A percentile compares a stretch with the other conserved stretches of the same genome.
Conservation (phyloP, 2,888 invertebrate species). For the Spodoptera picta region DNA sequence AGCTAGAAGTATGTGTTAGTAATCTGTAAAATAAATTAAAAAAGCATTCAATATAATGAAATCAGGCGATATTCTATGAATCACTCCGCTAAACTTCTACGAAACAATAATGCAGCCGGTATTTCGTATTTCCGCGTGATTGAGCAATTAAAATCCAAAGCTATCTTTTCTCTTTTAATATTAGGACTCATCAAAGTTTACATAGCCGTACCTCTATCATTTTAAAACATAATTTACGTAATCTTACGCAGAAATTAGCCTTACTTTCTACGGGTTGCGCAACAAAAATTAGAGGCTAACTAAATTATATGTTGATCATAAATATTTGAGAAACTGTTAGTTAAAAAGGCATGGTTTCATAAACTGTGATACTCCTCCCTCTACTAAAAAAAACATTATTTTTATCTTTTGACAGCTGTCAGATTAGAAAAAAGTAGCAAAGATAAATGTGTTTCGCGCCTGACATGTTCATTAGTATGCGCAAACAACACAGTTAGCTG, state of each 20-base stretch:
- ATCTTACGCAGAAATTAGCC: constrained; percentile 35
- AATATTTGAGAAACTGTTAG: constrained; percentile 18
- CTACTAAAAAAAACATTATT: neutral
- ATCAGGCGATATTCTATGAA: constrained; percentile 4
- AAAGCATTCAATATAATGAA: constrained; percentile 1
- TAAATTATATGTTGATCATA: constrained; percentile 15
- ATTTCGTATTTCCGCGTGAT: constrained; percentile 7
- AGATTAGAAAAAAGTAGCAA: constrained; percentile 26
- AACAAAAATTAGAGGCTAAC: constrained; percentile 24
- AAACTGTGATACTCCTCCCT: constrained; percentile 22
- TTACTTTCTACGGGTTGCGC: constrained; percentile 50
- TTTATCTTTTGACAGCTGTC: constrained; percentile 31
- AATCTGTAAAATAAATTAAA: constrained; percentile 3
- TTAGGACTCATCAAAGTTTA: constrained; percentile 22
- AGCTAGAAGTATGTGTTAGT: constrained; percentile 8
- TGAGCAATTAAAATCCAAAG: constrained; percentile 12
- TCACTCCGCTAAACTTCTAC: neutral
- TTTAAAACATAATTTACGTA: constrained; percentile 33
- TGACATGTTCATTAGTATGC: constrained; percentile 14
- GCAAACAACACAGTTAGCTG: neutral
- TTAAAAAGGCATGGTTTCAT: constrained; percentile 23
- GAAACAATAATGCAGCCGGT: neutral
- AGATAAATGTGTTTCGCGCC: neutral
- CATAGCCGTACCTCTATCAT: constrained; percentile 8
- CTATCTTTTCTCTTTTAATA: constrained; percentile 18